These are phyloP conservation scores for Nematostella vectensis DNA, from an alignment of 92 coral and sea anemone species.

Conservation along the genomic window DNA sequence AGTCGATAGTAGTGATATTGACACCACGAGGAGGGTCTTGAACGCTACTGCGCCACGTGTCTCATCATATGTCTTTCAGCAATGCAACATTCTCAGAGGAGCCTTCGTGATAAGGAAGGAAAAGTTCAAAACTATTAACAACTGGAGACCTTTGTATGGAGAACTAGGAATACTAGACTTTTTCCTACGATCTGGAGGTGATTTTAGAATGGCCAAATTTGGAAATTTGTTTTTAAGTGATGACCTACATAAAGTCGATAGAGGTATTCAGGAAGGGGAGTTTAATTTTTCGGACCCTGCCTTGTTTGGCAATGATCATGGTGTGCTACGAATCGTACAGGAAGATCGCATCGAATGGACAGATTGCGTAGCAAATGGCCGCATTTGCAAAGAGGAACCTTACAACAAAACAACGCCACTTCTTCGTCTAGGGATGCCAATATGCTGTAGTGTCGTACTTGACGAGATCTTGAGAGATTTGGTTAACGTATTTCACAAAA, in stretches of 20 bases:
- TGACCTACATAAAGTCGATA: not conserved
- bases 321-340: constrained; percentile 39
- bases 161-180: not conserved
- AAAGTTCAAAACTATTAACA: not conserved
- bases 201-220: constrained; percentile 9
- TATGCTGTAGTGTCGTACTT: constrained; percentile 12
- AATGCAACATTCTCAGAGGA: not conserved
- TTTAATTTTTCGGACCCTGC: not conserved
- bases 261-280: not conserved
- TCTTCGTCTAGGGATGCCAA: constrained; percentile 27
- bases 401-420: constrained; percentile 18
- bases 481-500: constrained; percentile 9
- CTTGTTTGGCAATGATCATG: not conserved
- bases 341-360: constrained; percentile 66
- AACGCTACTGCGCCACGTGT: too few species aligned
- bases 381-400: constrained; percentile 14
- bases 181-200: constrained; percentile 17
- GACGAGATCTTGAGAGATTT: constrained; percentile 3
- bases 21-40: too few species aligned
- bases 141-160: constrained; percentile 18
- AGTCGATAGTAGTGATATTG: too few species aligned
- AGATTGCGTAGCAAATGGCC: constrained; percentile 45
- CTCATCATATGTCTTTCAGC: not conserved
- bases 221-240: not conserved
- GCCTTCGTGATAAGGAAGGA: not conserved